A percentile compares a stretch with the other conserved stretches of the same genome.
These are phyloP conservation scores for Drosophila longiperda DNA, from an alignment of 2,888 invertebrate genomes.

Conservation along the genomic window DNA sequence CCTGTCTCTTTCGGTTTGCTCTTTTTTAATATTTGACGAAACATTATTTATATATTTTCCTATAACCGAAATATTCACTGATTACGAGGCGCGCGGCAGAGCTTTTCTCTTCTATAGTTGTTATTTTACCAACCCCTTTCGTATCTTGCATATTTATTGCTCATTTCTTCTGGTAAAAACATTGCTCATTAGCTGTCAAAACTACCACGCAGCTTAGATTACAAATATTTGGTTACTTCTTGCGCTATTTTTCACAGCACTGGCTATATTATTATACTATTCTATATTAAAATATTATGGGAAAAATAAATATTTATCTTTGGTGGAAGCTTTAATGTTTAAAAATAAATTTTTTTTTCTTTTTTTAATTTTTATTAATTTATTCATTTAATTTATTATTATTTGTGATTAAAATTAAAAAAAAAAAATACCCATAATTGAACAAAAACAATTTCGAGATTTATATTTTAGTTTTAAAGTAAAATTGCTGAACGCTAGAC, in stretches of 20 bases:
- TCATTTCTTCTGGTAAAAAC: conserved; percentile 49
- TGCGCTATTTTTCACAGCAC: neutral
- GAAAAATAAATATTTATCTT: neutral
- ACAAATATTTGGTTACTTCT: neutral
- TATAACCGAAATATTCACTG: conserved; percentile 83
- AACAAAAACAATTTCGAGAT: neutral
- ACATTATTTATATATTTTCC: conserved; percentile 73
- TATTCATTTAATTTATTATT: neutral
- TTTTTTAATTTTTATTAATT: no score
- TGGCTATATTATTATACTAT: neutral
- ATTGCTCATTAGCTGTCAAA: conserved; percentile 8
- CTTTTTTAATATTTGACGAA: conserved; percentile 73
- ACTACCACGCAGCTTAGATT: neutral
- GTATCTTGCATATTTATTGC: conserved; percentile 59
- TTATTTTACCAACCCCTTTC: conserved; percentile 53
- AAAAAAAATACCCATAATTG: neutral
- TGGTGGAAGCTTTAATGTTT: no score
- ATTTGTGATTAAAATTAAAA: neutral
- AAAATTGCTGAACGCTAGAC: neutral
- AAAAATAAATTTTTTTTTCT: no score
- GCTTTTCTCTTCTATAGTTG: conserved; percentile 17
- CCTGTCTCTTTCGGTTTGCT: conserved; percentile 60
- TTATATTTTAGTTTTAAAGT: neutral
- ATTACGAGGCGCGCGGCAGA: conserved; percentile 60
- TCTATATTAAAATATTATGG: neutral